Evolutionary conservation across 2,888 invertebrate genomes (phyloP).

Genomic region (Ormyrus nitidulus): DNA sequence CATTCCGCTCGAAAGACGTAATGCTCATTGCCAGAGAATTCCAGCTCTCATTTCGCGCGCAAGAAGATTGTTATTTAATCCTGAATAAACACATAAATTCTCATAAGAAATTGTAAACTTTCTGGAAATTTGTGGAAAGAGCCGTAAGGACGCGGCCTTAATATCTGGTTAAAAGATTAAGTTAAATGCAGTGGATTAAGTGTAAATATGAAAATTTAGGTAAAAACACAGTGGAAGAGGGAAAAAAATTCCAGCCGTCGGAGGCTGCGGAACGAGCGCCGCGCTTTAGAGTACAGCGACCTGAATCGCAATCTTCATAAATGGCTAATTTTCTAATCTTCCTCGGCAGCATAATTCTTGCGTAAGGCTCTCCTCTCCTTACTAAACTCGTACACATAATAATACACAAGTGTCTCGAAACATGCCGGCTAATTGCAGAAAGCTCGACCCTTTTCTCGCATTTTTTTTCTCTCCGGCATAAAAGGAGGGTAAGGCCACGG

Average conservation of each 20-base stretch:
- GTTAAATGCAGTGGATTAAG: background rate
- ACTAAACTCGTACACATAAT: conserved; percentile 33
- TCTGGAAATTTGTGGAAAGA: no score
- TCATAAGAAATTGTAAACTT: no score
- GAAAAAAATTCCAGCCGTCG: background rate
- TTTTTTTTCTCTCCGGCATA: conserved; percentile 11
- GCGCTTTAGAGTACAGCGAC: no score
- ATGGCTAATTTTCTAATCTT: conserved; percentile 52
- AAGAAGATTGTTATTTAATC: no score
- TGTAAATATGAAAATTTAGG: background rate
- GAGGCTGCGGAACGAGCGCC: background rate
- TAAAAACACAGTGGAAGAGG: background rate
- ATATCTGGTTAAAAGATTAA: background rate
- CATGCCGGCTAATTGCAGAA: conserved; percentile 39
- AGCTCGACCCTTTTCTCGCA: conserved; percentile 24
- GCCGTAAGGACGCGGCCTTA: background rate
- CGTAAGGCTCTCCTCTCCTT: conserved; percentile 20
- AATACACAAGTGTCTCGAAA: conserved; percentile 47
- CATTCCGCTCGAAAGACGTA: background rate
- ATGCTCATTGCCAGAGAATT: conserved; percentile 27
- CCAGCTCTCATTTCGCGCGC: background rate
- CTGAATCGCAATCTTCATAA: conserved; percentile 35
- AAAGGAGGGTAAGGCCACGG: conserved; percentile 46
- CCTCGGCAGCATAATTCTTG: conserved; percentile 19
- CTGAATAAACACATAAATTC: no score